phyloP scores from a whole-genome alignment of 2,888 invertebrate species.

The Timema podura region DNA sequence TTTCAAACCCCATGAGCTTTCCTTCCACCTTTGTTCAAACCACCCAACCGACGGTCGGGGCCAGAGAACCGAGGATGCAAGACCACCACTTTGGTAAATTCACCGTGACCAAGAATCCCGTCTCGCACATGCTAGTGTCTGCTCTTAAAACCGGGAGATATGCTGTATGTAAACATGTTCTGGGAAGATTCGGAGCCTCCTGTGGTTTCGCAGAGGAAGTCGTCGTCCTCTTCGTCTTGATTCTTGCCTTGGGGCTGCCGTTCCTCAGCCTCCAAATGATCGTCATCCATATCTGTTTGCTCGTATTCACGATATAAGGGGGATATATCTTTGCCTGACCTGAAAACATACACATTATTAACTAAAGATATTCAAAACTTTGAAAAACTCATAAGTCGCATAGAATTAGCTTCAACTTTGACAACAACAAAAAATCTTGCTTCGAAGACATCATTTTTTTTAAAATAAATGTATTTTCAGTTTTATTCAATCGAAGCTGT shows the following conservation, averaged over 20 bases:
- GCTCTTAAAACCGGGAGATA: no score
- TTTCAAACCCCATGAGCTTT: no score
- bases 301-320: slow-evolving; percentile 10
- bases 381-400: not conserved
- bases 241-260: not conserved
- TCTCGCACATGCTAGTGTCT: no score
- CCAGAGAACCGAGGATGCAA: no score
- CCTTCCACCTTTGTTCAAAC: no score
- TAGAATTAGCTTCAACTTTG: not conserved
- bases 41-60: no score
- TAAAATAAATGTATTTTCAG: no score
- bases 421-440: not conserved
- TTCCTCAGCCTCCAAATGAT: not conserved
- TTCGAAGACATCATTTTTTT: not conserved
- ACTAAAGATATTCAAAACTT: not conserved
- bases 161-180: no score
- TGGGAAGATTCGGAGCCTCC: no score
- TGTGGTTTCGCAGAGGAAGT: not conserved
- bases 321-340: not conserved
- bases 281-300: not conserved
- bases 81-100: no score
- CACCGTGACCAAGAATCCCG: no score
- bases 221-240: not conserved
- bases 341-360: not conserved
- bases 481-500: no score